Conservation (phyloP, 2,113 vertebrate genomes). For the Echinops telfairi region DNA sequence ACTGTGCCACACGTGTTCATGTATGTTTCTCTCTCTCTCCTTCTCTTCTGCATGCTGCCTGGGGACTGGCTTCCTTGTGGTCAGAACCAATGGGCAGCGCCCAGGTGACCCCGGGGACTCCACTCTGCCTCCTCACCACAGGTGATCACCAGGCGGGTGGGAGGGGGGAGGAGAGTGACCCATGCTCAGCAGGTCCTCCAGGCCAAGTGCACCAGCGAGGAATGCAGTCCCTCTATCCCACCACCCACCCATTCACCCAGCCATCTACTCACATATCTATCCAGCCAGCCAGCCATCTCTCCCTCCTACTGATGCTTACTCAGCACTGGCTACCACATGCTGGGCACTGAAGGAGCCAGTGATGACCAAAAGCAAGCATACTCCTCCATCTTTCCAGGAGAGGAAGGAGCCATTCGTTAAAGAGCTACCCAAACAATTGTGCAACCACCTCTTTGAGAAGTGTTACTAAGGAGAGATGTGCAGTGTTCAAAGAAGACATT, state of each 20-base stretch:
- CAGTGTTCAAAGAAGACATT: neutral
- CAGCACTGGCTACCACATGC: slow-evolving; percentile 43
- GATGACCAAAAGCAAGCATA: neutral
- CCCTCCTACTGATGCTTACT: slow-evolving; percentile 4
- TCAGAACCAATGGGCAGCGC: slow-evolving; percentile 98
- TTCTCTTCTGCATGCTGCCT: slow-evolving; percentile 95
- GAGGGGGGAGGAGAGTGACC: slow-evolving; percentile 48
- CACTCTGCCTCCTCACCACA: slow-evolving; percentile 97
- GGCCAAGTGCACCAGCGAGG: slow-evolving; percentile 48
- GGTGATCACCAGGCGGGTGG: slow-evolving; percentile 93
- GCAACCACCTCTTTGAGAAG: neutral
- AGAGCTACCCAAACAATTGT: neutral
- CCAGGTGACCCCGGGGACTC: slow-evolving; percentile 95
- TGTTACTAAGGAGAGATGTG: neutral
- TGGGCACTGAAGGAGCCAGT: slow-evolving; percentile 33
- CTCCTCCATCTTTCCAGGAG: neutral
- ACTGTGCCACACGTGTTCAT: slow-evolving; percentile 84
- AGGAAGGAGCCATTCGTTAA: neutral
- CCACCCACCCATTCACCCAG: neutral
- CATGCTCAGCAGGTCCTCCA: neutral
- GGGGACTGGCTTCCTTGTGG: slow-evolving; percentile 95
- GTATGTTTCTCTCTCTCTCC: slow-evolving; percentile 88
- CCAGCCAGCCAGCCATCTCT: neutral
- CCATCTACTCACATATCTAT: neutral
- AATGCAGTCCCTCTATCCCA: slow-evolving; percentile 3